These are phyloP conservation scores for Neoaliturus tenellus DNA, from an alignment of 2,888 invertebrate genomes.

Conservation along the genomic window DNA sequence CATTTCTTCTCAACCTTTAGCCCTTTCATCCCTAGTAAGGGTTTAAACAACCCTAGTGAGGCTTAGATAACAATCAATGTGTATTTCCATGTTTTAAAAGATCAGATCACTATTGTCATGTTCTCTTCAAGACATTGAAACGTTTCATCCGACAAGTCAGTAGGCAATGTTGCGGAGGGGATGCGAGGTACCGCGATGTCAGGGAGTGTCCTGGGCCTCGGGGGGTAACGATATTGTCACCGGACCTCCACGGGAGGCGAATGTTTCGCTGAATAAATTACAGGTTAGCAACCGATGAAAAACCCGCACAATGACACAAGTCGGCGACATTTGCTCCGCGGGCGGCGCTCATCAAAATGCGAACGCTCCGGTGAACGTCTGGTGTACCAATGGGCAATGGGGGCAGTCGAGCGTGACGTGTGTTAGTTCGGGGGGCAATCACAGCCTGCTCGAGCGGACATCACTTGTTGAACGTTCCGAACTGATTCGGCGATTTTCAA, in stretches of 20 bases:
- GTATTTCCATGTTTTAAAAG: too few species aligned
- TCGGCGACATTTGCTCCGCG: constrained; percentile 17
- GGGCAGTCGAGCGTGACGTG: background rate
- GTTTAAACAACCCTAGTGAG: too few species aligned
- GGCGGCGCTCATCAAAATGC: constrained; percentile 48
- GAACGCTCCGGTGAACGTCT: constrained; percentile 12
- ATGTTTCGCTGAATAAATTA: constrained; percentile 43
- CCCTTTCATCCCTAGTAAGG: too few species aligned
- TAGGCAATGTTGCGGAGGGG: background rate
- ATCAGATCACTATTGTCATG: too few species aligned
- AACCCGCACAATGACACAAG: background rate
- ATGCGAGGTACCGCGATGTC: background rate
- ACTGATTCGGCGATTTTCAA: too few species aligned
- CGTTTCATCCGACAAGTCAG: background rate
- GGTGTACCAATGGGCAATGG: background rate
- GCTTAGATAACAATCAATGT: too few species aligned
- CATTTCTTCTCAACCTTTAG: too few species aligned
- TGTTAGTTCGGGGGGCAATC: background rate
- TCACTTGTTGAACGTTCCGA: background rate
- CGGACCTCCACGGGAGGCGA: background rate
- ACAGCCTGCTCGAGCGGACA: background rate
- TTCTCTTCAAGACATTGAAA: too few species aligned
- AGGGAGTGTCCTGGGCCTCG: background rate
- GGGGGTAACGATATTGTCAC: constrained; percentile 32
- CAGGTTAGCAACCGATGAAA: constrained; percentile 24